phyloP scores from a whole-genome alignment of 2,888 invertebrate species.

The Syritta pipiens region DNA sequence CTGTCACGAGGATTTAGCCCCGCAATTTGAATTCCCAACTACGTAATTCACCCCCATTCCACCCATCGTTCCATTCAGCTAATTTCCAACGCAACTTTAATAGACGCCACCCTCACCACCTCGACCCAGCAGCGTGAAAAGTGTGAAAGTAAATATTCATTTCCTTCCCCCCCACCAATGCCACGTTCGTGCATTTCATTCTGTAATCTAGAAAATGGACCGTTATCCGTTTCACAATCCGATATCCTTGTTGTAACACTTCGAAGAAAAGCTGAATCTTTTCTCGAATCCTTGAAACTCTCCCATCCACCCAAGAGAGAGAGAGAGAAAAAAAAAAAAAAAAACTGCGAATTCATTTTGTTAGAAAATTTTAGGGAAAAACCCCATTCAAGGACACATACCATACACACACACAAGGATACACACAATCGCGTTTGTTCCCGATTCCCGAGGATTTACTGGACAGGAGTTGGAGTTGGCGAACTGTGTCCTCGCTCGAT shows the following conservation, averaged over 20 bases:
- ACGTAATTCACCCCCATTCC: constrained; percentile 14
- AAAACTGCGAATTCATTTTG: constrained; percentile 50
- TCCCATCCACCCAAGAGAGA: neutral
- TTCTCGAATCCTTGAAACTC: neutral
- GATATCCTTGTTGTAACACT: constrained; percentile 43
- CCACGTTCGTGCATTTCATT: constrained; percentile 27
- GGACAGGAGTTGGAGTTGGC: constrained; percentile 21
- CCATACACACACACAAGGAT: constrained; percentile 6
- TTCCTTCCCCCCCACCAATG: constrained; percentile 20
- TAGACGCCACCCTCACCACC: neutral
- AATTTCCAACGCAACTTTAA: constrained; percentile 35
- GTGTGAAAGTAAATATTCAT: constrained; percentile 53
- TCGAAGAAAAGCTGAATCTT: constrained; percentile 44
- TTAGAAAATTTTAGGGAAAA: constrained; percentile 27
- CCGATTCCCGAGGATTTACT: constrained; percentile 47
- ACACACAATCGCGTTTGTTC: neutral
- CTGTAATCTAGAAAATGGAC: constrained; percentile 50
- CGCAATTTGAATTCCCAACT: constrained; percentile 31
- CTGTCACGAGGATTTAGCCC: constrained; percentile 17
- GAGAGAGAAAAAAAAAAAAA: constrained; percentile 37
- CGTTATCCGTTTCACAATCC: constrained; percentile 52
- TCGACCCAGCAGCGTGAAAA: constrained; percentile 7
- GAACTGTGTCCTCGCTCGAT: constrained; percentile 26
- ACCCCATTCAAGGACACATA: constrained; percentile 19
- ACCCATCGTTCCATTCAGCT: constrained; percentile 29